Evolutionary conservation across 2,888 invertebrate species (phyloP).

Genomic region (Amorpha juglandis): DNA sequence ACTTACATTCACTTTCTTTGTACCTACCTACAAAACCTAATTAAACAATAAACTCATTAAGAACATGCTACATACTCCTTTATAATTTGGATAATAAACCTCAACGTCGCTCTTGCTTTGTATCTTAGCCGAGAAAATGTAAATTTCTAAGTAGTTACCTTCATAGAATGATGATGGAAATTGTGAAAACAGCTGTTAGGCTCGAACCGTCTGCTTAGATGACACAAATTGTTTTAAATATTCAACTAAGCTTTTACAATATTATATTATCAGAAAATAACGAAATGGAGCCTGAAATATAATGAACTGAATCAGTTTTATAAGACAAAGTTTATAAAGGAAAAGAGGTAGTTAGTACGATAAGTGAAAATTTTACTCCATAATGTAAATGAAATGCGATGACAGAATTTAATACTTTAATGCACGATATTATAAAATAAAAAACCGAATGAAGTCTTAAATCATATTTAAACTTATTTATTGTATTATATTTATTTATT

Average conservation of each 20-base stretch:
- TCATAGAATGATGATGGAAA: slow-evolving; percentile 9
- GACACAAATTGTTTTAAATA: slow-evolving; percentile 24
- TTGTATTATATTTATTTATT: no score
- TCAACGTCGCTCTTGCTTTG: neutral
- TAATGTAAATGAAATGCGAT: no score
- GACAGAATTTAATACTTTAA: no score
- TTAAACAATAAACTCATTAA: neutral
- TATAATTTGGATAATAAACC: neutral
- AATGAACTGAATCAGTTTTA: slow-evolving; percentile 13
- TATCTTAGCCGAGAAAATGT: neutral
- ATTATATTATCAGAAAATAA: slow-evolving; percentile 13
- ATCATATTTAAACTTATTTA: no score
- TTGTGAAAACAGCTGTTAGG: slow-evolving; percentile 11
- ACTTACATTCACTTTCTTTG: no score
- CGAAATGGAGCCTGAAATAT: neutral
- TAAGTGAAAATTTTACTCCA: no score
- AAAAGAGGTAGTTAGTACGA: neutral
- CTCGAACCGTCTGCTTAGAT: neutral
- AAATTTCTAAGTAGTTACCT: slow-evolving; percentile 4
- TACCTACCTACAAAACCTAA: no score
- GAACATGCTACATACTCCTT: neutral
- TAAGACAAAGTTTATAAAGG: neutral
- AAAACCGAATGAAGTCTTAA: no score
- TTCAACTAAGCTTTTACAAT: slow-evolving; percentile 25
- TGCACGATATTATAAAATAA: no score